Evolutionary conservation across 2,797 vertebrate genomes (phyloP).

Genomic region (Okamejei kenojei): DNA sequence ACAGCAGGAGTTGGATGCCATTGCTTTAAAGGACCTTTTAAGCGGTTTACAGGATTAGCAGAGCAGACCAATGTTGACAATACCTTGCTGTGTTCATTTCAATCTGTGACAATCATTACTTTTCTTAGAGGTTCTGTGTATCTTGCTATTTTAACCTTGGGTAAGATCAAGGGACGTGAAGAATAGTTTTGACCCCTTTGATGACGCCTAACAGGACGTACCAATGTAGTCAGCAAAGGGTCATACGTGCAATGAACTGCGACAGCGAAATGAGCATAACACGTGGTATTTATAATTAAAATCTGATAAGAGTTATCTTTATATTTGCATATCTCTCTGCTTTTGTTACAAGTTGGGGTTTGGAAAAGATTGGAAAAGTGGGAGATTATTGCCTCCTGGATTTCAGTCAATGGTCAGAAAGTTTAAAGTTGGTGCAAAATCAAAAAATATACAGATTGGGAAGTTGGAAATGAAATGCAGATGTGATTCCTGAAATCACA

Average conservation of each 20-base stretch:
- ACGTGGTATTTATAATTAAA: not conserved
- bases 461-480: not conserved
- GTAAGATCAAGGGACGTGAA: not conserved
- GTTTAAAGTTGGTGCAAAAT: not conserved
- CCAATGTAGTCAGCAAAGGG: not conserved
- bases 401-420: not conserved
- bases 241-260: not conserved
- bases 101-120: slow-evolving; percentile 28
- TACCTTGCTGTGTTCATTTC: slow-evolving; percentile 16
- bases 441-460: not conserved
- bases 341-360: not conserved
- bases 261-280: not conserved
- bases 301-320: not conserved
- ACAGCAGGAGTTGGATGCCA: slow-evolving; percentile 39
- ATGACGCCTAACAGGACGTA: slow-evolving; percentile 3
- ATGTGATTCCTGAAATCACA: not conserved
- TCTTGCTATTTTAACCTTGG: slow-evolving; percentile 8
- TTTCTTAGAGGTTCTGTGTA: slow-evolving; percentile 3
- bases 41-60: slow-evolving; percentile 37
- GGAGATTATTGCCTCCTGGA: not conserved
- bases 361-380: not conserved
- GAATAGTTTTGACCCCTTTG: not conserved
- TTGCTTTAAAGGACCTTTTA: slow-evolving; percentile 40
- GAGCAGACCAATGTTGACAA: slow-evolving; percentile 29
- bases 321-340: not conserved